Percentiles rank a stretch among this genome's conserved stretches.
phyloP scores from a whole-genome alignment of 2,888 invertebrate genomes.

The Ditylenchus weischeri region DNA sequence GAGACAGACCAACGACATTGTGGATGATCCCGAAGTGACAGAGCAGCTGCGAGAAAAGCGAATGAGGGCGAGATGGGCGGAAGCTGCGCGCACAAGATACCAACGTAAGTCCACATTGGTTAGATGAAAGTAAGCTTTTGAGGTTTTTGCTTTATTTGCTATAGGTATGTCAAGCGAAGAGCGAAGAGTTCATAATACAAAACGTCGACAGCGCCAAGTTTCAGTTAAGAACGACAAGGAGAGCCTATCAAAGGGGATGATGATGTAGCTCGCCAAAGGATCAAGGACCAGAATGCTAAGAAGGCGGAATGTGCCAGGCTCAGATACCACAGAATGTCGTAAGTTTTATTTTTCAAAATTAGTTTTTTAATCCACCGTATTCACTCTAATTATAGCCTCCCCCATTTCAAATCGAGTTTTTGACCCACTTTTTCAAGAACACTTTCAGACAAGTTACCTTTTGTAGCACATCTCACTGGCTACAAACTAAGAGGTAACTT shows the following conservation, averaged over 20 bases:
- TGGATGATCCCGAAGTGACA: constrained; percentile 56
- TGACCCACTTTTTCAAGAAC: no score
- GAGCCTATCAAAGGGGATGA: constrained; percentile 43
- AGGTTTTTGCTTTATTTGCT: no score
- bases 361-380: background rate
- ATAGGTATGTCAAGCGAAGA: constrained; percentile 40
- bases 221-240: constrained; percentile 41
- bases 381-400: background rate
- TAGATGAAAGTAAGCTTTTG: constrained; percentile 21
- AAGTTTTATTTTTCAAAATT: constrained; percentile 5
- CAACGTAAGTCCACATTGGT: constrained; percentile 42
- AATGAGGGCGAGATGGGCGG: constrained; percentile 57
- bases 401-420: background rate
- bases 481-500: no score
- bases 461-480: no score
- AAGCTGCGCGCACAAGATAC: constrained; percentile 54
- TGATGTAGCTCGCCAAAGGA: constrained; percentile 47
- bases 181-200: constrained; percentile 51
- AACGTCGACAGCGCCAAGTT: constrained; percentile 53
- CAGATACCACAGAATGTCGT: constrained; percentile 28
- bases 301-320: constrained; percentile 56
- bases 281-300: constrained; percentile 54
- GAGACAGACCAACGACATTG: constrained; percentile 53
- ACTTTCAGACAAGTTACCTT: no score
- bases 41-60: constrained; percentile 56